Percentiles rank a stretch among this genome's conserved stretches.
Evolutionary conservation across 2,888 invertebrate species (phyloP).

Genomic region (Aethes cnicana): DNA sequence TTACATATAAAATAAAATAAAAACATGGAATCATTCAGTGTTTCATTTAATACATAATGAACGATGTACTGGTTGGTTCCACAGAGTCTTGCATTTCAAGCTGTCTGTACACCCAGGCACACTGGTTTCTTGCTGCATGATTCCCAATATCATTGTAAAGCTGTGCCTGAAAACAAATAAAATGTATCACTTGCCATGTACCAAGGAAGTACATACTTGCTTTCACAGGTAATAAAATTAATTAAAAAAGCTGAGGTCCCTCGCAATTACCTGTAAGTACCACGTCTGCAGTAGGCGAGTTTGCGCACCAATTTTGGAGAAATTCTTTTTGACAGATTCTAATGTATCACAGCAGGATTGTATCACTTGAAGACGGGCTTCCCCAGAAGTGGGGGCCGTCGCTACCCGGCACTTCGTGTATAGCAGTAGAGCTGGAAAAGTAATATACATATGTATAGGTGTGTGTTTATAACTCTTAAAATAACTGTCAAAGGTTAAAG

Average conservation of each 20-base stretch:
- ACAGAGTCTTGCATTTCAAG: conserved; percentile 88
- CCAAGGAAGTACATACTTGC: too few relatives aligned
- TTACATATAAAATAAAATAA: conserved; percentile 1
- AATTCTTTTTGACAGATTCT: conserved; percentile 85
- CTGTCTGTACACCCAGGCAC: conserved; percentile 90
- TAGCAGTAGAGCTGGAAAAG: conserved; percentile 80
- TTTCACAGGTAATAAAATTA: too few relatives aligned
- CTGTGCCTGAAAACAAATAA: conserved; percentile 81
- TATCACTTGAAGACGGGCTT: conserved; percentile 76
- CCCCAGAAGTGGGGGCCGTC: conserved; percentile 75
- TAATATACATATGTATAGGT: too few relatives aligned
- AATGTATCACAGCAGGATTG: conserved; percentile 84
- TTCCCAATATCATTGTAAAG: conserved; percentile 89
- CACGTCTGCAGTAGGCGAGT: conserved; percentile 88
- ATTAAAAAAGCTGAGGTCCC: too few relatives aligned
- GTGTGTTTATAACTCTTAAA: too few relatives aligned
- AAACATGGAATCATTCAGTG: neutral
- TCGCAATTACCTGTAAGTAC: conserved; percentile 84
- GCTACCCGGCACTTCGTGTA: conserved; percentile 91
- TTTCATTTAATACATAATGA: conserved; percentile 74
- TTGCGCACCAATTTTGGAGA: conserved; percentile 89
- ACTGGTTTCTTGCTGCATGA: conserved; percentile 88
- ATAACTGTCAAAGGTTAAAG: too few relatives aligned
- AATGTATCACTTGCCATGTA: too few relatives aligned
- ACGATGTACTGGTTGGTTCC: conserved; percentile 78